phyloP scores from a whole-genome alignment of 2,113 vertebrate species.

The Anser cygnoides region DNA sequence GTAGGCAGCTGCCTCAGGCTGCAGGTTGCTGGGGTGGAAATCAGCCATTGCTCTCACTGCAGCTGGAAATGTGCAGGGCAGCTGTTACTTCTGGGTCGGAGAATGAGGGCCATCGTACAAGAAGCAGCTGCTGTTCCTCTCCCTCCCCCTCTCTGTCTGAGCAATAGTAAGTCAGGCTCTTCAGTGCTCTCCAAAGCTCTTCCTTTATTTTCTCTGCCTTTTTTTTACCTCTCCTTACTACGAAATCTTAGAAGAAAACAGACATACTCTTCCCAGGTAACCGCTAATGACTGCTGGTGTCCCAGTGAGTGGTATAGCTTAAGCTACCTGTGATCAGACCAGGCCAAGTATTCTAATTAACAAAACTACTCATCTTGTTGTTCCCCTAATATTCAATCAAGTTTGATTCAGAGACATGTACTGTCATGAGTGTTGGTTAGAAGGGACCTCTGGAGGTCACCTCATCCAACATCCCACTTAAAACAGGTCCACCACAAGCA shows the following conservation, averaged over 20 bases:
- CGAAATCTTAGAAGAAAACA: neutral
- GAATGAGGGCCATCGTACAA: neutral
- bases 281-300: neutral
- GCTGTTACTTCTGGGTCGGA: neutral
- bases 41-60: neutral
- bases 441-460: neutral
- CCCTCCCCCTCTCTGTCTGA: neutral
- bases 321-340: neutral
- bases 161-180: neutral
- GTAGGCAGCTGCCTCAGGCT: slow-evolving; percentile 25
- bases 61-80: neutral
- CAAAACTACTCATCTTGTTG: neutral
- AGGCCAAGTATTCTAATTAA: neutral
- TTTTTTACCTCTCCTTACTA: neutral
- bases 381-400: neutral
- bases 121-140: neutral
- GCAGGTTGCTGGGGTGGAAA: neutral
- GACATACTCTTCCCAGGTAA: neutral
- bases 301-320: neutral
- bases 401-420: neutral
- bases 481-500: neutral
- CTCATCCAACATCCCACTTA: neutral
- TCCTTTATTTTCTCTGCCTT: neutral
- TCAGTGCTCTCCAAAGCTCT: neutral
- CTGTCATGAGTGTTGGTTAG: neutral